Base-by-base conservation (phyloP, 2,113 vertebrate species). In the Polypterus senegalus region DNA sequence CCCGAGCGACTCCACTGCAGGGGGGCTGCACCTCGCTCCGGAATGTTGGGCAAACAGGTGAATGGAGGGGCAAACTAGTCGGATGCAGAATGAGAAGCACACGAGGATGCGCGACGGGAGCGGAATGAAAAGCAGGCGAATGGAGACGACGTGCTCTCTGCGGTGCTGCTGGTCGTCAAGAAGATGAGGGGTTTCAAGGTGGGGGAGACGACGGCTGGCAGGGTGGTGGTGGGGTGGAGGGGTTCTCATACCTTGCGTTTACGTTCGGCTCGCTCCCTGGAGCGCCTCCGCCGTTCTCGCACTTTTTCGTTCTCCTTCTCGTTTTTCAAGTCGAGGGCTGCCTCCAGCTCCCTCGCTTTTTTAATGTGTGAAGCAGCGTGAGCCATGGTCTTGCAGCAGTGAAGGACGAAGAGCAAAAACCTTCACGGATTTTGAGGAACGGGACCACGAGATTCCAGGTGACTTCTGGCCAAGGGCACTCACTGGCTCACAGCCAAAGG, bases 351-450 rank as follows among this genome's bases (percentile, higher is more conserved):
- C 47, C 96, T 81, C 82, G 93, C 91, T 89, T 98, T 98, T 86
- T 98, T 98, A 75, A 98, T 89, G 70, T 92, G 93, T 71, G 96
- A 89, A 0, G 96, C 94, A 0, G 94, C 96, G 1, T 98, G 96
- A 85, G 96, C 96, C 94, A 98, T 98, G 73, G 73, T 58, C 67
- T 64, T 57, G 46, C 53, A 48, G 44, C 58, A 5, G 62, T 59
- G 5, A 2, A 62, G 43, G 45, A 64, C 57, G 66, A 70, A 49
- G 63, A 67, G 74, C 69, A 58, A 76, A 78, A 67, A 69, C 66
- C 65, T 71, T 74, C 68, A 47, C 64, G 0, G 49, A 45, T 45
- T 43, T 43, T 43, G 27, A 27, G 27, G 27, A 45, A 43, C 43
- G 5, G 27, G 43, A 7, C 6, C 56, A 45, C 7, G 44, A 58